These are phyloP conservation scores for Plusia festucae DNA, from an alignment of 2,888 invertebrate genomes.

Conservation along the genomic window DNA sequence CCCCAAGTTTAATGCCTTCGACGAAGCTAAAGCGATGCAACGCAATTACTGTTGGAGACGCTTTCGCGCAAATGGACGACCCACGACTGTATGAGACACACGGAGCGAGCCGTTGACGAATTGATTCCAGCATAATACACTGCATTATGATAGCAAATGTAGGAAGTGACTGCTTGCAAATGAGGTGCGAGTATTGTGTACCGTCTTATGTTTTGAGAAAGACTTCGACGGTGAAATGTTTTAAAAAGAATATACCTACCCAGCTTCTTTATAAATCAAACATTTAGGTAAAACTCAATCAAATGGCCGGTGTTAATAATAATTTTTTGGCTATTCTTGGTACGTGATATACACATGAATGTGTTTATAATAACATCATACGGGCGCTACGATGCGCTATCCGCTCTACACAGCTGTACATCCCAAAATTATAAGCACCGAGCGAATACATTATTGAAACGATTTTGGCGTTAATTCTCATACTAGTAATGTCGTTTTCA, in stretches of 20 bases:
- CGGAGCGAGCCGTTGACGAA: conserved; percentile 40
- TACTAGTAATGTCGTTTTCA: conserved; percentile 63
- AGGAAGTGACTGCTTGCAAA: conserved; percentile 1
- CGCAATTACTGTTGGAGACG: conserved; percentile 66
- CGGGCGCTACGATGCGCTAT: conserved; percentile 12
- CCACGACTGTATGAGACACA: conserved; percentile 57
- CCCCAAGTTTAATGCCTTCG: conserved; percentile 56
- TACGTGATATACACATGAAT: not conserved
- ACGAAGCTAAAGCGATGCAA: conserved; percentile 55
- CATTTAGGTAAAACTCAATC: not conserved
- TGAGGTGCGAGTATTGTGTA: not conserved
- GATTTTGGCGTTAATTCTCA: conserved; percentile 64
- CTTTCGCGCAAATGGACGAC: conserved; percentile 67
- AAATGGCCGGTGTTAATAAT: not conserved
- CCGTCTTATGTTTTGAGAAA: not conserved
- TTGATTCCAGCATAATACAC: conserved; percentile 7
- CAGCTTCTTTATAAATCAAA: no score
- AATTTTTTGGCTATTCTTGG: not conserved
- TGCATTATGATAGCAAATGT: not conserved
- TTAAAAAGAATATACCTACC: not conserved
- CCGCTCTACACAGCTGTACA: conserved; percentile 17
- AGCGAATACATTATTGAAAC: conserved; percentile 60
- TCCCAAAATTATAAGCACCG: conserved; percentile 51
- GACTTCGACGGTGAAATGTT: not conserved
- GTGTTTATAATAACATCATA: not conserved